phyloP scores from a whole-genome alignment of 1,140 invertebrate genomes.

The Drosophila oshimai region DNA sequence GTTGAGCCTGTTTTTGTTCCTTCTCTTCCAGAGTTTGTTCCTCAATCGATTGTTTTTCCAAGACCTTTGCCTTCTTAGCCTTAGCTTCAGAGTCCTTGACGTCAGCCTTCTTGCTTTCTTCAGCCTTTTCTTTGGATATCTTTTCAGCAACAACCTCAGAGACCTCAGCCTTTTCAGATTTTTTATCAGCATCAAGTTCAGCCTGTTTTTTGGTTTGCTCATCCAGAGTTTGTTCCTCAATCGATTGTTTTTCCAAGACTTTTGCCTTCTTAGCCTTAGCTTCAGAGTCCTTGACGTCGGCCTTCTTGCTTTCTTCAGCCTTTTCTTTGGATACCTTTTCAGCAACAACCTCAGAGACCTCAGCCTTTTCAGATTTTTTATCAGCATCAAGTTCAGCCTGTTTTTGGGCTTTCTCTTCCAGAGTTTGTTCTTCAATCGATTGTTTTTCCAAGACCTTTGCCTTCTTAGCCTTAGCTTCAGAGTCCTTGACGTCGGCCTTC shows the following conservation, averaged over 20 bases:
- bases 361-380: neutral
- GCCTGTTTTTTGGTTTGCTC: neutral
- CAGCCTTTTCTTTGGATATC: neutral
- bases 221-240: neutral
- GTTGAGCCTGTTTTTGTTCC: neutral
- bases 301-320: neutral
- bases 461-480: neutral
- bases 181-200: neutral
- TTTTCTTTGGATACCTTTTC: slow-evolving; percentile 3
- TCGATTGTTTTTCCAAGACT: neutral
- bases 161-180: neutral
- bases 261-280: neutral
- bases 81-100: slow-evolving; percentile 1
- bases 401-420: neutral
- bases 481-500: neutral
- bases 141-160: neutral
- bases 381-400: neutral
- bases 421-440: neutral
- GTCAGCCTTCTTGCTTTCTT: neutral
- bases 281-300: neutral
- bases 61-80: neutral
- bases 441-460: neutral
- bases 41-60: slow-evolving; percentile 2
- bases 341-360: neutral
- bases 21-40: neutral